Evolutionary conservation across 2,113 vertebrate genomes (phyloP), one percentile per base, ranked within the genome.

Genomic region (Pterophyllum scalare): DNA sequence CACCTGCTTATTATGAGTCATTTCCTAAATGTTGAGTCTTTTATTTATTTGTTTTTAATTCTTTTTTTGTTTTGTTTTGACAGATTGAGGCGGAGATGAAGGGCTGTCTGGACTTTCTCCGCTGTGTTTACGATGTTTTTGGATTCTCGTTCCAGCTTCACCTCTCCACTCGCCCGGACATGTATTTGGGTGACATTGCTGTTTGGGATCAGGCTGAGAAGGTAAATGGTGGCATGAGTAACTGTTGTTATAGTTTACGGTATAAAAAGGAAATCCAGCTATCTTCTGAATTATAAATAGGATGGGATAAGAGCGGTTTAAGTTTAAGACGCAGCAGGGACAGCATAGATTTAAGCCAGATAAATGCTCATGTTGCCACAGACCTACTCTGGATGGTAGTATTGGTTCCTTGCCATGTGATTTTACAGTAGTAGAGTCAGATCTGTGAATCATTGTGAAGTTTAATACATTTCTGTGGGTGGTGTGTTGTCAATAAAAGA

Each of bases 31-130:
- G 26, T 7, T 54, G 67, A 54, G 46, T 31, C 6, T 3, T 35
- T 24, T 7, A 26, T 54, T 54, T 15, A 4, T 28, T 28, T 28
- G 28, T 28, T 28, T 28, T 28, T 28, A 28, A 2, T 28, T 4
- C 9, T 9, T 35, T 1, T 35, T 35, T 12, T 4, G 11, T 43
- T 43, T 19, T 56, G 35, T n/a, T 28, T 33, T 4, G 7, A 85
- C 94, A 99, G 98, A 98, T 98, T 5, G 96, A 97, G 93, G 94
- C 96, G 1, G 98, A 99, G 94, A 98, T 99, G 87, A 96, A 97
- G 75, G 96, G 96, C 11, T 99, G 98, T 77, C 94, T 99, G 86
- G 95, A 97, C 83, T 98, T 99, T 94, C 87, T 99, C 67, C 97
- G 97, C 70, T 96, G 96, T 4, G 96, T 99, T 22, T 99, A 99